Conservation (phyloP, 2,113 vertebrate genomes). For the Microcebus tavaratra region DNA sequence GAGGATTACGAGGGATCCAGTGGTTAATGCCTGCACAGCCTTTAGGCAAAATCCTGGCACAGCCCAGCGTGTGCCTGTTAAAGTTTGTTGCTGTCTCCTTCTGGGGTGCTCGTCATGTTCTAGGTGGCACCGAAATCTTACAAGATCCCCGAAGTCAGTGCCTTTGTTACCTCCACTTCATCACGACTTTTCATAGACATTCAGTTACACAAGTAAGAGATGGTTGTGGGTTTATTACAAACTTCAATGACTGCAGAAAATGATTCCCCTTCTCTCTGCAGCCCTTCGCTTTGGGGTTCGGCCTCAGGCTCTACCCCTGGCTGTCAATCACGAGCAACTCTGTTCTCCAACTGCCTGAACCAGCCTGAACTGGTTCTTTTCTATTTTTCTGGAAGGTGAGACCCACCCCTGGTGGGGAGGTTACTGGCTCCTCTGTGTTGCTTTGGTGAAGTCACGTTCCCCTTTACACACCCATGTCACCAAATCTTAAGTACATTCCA, state of each 20-base stretch:
- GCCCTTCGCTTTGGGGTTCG: not conserved
- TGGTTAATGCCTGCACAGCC: not conserved
- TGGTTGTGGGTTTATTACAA: not conserved
- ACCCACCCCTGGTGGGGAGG: not conserved
- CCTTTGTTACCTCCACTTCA: not conserved
- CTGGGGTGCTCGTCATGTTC: not conserved
- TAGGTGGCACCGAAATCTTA: not conserved
- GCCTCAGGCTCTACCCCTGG: not conserved
- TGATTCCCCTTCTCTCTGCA: not conserved
- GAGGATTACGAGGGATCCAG: rapidly evolving
- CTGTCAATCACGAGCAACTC: rapidly evolving
- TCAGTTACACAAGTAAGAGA: not conserved
- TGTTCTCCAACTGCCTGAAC: not conserved
- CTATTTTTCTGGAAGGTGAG: not conserved
- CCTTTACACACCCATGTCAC: not conserved
- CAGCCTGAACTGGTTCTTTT: not conserved
- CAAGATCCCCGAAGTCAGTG: not conserved
- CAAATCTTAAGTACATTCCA: not conserved
- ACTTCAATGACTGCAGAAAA: not conserved
- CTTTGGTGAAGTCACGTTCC: not conserved
- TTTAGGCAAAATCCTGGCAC: not conserved
- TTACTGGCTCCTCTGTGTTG: not conserved
- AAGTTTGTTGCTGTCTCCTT: rapidly evolving
- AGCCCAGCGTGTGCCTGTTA: rapidly evolving
- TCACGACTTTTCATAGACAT: not conserved